Conservation (phyloP, 2,888 invertebrate genomes). For the Caenorhabditis afra region DNA sequence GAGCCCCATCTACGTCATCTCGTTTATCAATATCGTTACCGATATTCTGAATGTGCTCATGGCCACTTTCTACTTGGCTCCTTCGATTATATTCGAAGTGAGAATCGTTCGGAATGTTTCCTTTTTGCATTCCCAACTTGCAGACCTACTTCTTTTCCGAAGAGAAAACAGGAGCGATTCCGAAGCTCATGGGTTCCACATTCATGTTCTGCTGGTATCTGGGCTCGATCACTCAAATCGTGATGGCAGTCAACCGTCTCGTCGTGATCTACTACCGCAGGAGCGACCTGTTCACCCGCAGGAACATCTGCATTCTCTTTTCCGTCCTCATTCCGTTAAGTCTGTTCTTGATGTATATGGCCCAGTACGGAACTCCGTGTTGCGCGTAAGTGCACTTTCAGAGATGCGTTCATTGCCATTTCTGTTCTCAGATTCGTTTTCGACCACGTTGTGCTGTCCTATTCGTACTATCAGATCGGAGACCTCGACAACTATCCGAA, state of each 20-base stretch:
- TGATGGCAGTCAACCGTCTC: conserved; percentile 62
- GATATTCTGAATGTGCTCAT: conserved; percentile 44
- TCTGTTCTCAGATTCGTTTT: conserved; percentile 61
- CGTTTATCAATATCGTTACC: conserved; percentile 49
- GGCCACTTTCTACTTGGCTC: conserved; percentile 45
- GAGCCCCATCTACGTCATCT: conserved; percentile 57
- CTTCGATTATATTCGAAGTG: conserved; percentile 53
- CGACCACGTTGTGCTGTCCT: conserved; percentile 60
- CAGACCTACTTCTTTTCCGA: conserved; percentile 44
- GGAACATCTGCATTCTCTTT: conserved; percentile 38
- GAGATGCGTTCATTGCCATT: not conserved
- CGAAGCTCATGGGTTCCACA: conserved; percentile 54
- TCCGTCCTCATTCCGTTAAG: conserved; percentile 48
- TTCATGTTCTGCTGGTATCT: conserved; percentile 70
- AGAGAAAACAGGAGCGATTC: conserved; percentile 33
- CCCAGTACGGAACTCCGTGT: conserved; percentile 64
- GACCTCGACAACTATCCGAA: conserved; percentile 65
- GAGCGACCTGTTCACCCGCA: conserved; percentile 48
- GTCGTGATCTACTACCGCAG: conserved; percentile 59
- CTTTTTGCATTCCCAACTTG: not conserved
- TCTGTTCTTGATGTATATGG: conserved; percentile 48
- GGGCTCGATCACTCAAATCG: conserved; percentile 62
- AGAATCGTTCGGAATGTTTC: not conserved
- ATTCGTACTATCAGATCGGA: conserved; percentile 50
- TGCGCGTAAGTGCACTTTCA: conserved; percentile 57